Evolutionary conservation across 2,888 invertebrate species (phyloP), one percentile per base, ranked within the genome.

Genomic region (Eledona agricola): DNA sequence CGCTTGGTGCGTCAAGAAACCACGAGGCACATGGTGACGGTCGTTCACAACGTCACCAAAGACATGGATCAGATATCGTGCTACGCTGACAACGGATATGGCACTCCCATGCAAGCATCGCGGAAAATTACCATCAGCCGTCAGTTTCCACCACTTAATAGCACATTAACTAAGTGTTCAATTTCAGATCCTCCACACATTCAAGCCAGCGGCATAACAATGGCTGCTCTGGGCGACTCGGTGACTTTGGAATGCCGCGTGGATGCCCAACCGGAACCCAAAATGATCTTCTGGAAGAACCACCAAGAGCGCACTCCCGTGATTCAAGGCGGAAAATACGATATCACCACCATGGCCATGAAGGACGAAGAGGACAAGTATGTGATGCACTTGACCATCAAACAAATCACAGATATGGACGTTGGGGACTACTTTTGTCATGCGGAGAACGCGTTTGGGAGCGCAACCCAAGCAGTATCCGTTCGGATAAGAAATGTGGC

Each of bases 61-160:
- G 90, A 90, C 72, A 91, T 91, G 90, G 86, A 89, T 69, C 87
- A 89, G 72, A 88, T 93, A 56, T 89, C 90, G 0, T 93, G 93
- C 73, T 91, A 90, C 75, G 92, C 90, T 0, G 91, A 92, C 77
- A 93, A 93, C 69, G 92, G 91, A 1, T 90, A 89, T 68, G 92
- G 92, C 0, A 88, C 89, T 0, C 91, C 92, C 1, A 90, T 90
- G 87, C 90, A 92, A 73, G 88, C 91, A 0, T 87, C 89, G 0
- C 81, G 87, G 59, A 86, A 86, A 71, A 88, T 93, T 51, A 86
- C 85, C 51, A 90, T 93, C 42, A 90, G 89, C 67, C 89, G 91
- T 92, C 76, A 85, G 90, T 81, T 47, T n/a, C n/a, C n/a, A n/a
- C n/a, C n/a, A n/a, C n/a, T n/a, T n/a, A n/a, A n/a, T n/a, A n/a